Conservation (phyloP, 2,113 vertebrate genomes). For the Paedocypris sp. region DNA sequence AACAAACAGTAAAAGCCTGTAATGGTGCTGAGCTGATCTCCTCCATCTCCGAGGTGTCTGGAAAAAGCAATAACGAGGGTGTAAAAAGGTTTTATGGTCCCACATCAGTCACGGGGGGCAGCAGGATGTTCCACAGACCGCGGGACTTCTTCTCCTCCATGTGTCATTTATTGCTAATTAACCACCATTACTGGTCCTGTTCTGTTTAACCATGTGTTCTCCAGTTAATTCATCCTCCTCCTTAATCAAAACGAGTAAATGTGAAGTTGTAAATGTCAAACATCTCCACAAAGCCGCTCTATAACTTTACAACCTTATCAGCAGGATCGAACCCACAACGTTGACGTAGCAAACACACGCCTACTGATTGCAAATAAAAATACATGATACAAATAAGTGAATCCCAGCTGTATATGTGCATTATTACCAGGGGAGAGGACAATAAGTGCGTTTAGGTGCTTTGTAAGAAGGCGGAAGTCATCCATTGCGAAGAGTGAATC, state of each 20-base stretch:
- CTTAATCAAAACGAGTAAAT: neutral
- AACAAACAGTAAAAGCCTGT: neutral
- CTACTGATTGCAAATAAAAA: too few relatives aligned
- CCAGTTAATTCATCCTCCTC: neutral
- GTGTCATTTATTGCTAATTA: slow-evolving; percentile 7
- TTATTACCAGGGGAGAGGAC: too few relatives aligned
- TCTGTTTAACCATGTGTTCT: neutral
- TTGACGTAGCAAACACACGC: too few relatives aligned
- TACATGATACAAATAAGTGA: too few relatives aligned
- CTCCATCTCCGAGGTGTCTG: slow-evolving; percentile 1
- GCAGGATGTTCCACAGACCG: neutral
- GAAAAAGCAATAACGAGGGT: slow-evolving; percentile 1
- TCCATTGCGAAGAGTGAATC: neutral
- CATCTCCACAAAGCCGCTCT: too few relatives aligned
- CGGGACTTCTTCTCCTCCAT: slow-evolving; percentile 4
- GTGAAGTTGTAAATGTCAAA: neutral
- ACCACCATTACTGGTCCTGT: neutral
- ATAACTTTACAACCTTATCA: too few relatives aligned
- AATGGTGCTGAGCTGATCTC: neutral
- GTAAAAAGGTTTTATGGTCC: neutral
- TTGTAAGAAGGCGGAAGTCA: too few relatives aligned
- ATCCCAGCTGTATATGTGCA: too few relatives aligned
- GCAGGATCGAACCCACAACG: too few relatives aligned
- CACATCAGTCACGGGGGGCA: neutral
- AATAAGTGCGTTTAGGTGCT: too few relatives aligned